Conservation (phyloP, 2,888 invertebrate genomes). For the Pycnomerus fuliginosus region DNA sequence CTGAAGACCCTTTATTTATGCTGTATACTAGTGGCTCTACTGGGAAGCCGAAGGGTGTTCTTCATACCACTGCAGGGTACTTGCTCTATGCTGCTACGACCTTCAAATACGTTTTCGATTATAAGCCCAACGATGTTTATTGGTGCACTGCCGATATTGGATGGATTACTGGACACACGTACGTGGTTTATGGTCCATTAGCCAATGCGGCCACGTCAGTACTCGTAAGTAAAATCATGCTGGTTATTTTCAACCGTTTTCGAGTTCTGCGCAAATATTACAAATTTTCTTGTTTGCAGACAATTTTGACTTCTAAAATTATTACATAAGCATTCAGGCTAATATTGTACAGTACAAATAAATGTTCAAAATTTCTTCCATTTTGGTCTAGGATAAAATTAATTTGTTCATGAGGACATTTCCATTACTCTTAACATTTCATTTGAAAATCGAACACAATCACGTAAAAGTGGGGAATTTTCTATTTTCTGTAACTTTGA, state of each 20-base stretch:
- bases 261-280: too few species aligned
- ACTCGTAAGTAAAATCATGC: constrained; percentile 75
- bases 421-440: too few species aligned
- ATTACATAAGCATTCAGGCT: too few species aligned
- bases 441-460: too few species aligned
- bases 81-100: constrained; percentile 90
- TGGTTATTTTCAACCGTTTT: too few species aligned
- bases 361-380: constrained; percentile 2
- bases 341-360: too few species aligned
- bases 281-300: too few species aligned
- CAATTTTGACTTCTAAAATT: too few species aligned
- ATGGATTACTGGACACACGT: constrained; percentile 95
- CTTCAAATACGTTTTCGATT: constrained; percentile 95
- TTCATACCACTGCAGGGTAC: constrained; percentile 95
- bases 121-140: constrained; percentile 77
- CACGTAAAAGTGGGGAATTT: too few species aligned
- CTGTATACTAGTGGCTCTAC: constrained; percentile 98
- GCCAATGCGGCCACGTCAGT: constrained; percentile 93
- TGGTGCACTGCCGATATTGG: constrained; percentile 97
- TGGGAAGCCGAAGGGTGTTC: constrained; percentile 96
- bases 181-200: constrained; percentile 92
- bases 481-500: too few species aligned
- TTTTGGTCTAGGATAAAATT: too few species aligned
- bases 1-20: constrained; percentile 97
- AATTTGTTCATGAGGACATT: too few species aligned